Percentiles rank a stretch among this genome's conserved stretches.
Evolutionary conservation across 2,888 invertebrate genomes (phyloP).

Genomic region (Corbicula japonica): DNA sequence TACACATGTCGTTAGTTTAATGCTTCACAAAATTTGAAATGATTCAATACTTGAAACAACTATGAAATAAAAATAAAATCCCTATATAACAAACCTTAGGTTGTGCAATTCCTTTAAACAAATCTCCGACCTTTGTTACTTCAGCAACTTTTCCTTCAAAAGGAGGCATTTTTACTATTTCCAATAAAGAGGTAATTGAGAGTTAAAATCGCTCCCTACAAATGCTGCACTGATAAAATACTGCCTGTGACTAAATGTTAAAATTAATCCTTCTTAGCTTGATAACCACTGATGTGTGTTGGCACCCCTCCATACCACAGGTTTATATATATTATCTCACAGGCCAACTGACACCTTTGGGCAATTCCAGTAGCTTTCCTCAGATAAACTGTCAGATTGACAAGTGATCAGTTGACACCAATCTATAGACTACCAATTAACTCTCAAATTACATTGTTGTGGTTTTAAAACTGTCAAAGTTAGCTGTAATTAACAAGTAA

Average conservation of each 20-base stretch:
- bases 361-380: neutral
- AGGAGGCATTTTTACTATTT: constrained; percentile 51
- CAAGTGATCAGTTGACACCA: too few species aligned
- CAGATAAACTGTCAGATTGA: too few species aligned
- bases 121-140: constrained; percentile 34
- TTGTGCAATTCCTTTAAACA: constrained; percentile 25
- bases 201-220: neutral
- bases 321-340: constrained; percentile 18
- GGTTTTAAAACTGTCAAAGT: constrained; percentile 26
- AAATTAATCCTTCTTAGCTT: constrained; percentile 23
- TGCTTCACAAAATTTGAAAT: neutral
- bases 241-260: neutral
- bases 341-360: constrained; percentile 4
- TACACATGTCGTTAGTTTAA: neutral
- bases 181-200: constrained; percentile 5
- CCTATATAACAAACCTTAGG: constrained; percentile 27
- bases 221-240: neutral
- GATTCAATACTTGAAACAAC: neutral
- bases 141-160: constrained; percentile 29
- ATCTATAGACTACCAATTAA: neutral
- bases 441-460: neutral
- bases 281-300: neutral
- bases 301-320: neutral
- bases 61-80: neutral
- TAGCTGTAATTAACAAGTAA: too few species aligned